Conservation (phyloP, 2,113 vertebrate genomes). For the Oenanthe melanoleuca region DNA sequence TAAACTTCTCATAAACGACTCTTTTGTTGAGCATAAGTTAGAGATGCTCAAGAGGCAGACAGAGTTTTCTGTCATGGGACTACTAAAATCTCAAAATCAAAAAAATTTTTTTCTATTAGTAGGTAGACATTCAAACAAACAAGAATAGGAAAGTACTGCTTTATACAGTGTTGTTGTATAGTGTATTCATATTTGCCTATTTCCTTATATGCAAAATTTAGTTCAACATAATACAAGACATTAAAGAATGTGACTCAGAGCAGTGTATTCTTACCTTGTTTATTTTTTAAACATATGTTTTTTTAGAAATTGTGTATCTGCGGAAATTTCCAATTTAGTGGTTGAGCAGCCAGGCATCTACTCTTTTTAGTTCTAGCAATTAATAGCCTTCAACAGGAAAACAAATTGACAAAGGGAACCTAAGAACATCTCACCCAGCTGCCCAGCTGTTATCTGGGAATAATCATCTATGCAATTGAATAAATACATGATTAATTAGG, state of each 20-base stretch:
- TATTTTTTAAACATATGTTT: background rate
- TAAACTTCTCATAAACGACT: background rate
- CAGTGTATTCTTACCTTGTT: background rate
- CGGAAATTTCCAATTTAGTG: background rate
- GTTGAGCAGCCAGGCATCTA: background rate
- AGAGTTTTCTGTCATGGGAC: background rate
- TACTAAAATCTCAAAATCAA: background rate
- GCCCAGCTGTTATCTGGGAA: background rate
- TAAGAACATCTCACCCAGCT: background rate
- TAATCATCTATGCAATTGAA: background rate
- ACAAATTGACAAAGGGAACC: background rate
- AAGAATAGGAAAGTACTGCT: background rate
- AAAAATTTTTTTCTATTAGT: background rate
- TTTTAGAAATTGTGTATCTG: background rate
- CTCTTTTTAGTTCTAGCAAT: background rate
- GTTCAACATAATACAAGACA: background rate
- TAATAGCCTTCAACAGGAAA: background rate
- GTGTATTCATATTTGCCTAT: background rate
- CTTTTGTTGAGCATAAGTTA: background rate
- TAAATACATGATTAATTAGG: background rate
- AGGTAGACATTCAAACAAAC: background rate
- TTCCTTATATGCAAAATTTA: background rate
- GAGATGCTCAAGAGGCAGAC: background rate
- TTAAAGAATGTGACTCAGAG: background rate
- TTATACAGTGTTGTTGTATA: background rate